Evolutionary conservation across 1,140 invertebrate species (phyloP), one percentile per base, ranked within the genome.

Genomic region (Penaeus indicus): DNA sequence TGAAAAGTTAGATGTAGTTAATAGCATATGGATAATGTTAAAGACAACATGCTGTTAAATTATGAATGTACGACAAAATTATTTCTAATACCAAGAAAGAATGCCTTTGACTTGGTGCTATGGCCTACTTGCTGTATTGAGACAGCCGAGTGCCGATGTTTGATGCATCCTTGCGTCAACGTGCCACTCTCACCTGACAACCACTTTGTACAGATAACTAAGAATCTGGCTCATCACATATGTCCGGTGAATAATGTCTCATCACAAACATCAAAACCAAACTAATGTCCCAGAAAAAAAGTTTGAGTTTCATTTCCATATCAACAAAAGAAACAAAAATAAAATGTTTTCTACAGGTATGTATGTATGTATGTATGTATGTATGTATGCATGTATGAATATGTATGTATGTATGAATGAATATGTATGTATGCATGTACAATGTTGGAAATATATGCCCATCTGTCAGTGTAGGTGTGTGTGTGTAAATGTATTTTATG

Each of bases 131-230:
- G 81, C 87, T 88, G 81, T 67, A 61, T 84, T 88, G 61, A 84
- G 87, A 60, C 87, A 84, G 81, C 47, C 63, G 87, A 69, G 79
- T 84, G 69, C 64, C 80, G n/a, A 72, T n/a, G 79, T 69, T 47
- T 69, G 27, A 54, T 84, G 87, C 85, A 69, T 69, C 78, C 87
- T 88, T 84, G 87, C 87, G 81, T 83, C 81, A 88, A 88, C 81
- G 60, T 84, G 64, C 87, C 87, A 84, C 87, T 84, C 47, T 83
- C 75, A 88, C 82, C 81, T 87, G 82, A 88, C 81, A 88, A 88
- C 87, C 87, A 84, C 87, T 88, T 84, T 88, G 87, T 88, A 88
- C 80, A 88, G 60, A 88, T 88, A 81, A 88, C 87, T 63, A 77
- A 83, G 81, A 47, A 47, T 64, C 75, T 77, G 87, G 63, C 79